These are phyloP conservation scores for Ammodytes dubius DNA, from an alignment of 2,113 vertebrate genomes.

Conservation along the genomic window DNA sequence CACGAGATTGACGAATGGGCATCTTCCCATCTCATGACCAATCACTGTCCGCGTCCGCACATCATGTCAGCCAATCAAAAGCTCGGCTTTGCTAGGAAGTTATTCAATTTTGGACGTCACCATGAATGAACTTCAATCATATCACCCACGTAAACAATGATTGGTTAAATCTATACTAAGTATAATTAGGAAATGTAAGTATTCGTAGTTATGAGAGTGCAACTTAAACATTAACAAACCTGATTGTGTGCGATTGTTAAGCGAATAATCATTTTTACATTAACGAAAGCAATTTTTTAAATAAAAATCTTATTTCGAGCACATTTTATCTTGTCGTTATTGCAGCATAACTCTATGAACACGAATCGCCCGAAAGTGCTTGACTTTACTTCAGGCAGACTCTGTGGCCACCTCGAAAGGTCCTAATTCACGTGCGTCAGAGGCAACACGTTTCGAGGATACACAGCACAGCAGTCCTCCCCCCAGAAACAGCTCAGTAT, in stretches of 20 bases:
- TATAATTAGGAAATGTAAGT: too few species aligned
- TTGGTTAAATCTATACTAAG: too few species aligned
- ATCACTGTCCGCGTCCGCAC: slow-evolving; percentile 20
- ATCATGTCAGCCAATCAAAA: slow-evolving; percentile 52
- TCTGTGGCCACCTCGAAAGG: slow-evolving; percentile 37
- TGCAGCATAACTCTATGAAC: too few species aligned
- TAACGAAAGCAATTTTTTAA: background rate
- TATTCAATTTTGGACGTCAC: background rate
- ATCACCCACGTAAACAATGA: background rate
- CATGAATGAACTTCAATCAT: background rate
- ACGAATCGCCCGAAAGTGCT: background rate
- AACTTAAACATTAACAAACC: too few species aligned
- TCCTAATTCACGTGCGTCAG: slow-evolving; percentile 77
- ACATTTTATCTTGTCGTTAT: too few species aligned
- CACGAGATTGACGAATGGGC: background rate
- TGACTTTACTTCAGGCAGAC: slow-evolving; percentile 67
- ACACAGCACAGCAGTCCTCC: background rate
- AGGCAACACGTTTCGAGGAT: slow-evolving; percentile 57
- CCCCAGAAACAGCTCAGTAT: background rate
- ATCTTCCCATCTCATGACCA: slow-evolving; percentile 6
- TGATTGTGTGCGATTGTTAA: too few species aligned
- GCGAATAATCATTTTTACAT: background rate
- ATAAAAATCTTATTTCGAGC: background rate
- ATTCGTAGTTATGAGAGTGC: too few species aligned
- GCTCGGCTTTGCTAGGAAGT: background rate